phyloP scores from a whole-genome alignment of 2,888 invertebrate species.

The Crocallis elinguaria region DNA sequence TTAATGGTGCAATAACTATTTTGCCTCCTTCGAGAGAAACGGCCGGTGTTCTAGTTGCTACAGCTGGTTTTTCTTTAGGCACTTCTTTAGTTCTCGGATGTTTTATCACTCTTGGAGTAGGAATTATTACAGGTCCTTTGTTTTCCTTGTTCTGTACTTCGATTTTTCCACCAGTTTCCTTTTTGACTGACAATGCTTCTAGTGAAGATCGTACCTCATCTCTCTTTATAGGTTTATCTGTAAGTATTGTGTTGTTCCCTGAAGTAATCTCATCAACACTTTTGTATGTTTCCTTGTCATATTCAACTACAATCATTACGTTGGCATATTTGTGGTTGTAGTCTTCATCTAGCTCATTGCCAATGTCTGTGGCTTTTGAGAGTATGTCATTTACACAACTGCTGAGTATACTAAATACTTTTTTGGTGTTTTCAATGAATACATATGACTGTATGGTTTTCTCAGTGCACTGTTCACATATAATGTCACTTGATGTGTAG shows the following conservation, averaged over 20 bases:
- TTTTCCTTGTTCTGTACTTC: slow-evolving; percentile 26
- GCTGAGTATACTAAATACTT: slow-evolving; percentile 49
- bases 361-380: slow-evolving; percentile 53
- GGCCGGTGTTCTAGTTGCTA: slow-evolving; percentile 36
- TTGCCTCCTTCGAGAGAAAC: slow-evolving; percentile 49
- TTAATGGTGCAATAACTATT: slow-evolving; percentile 48
- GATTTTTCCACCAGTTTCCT: slow-evolving; percentile 1
- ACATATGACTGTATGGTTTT: slow-evolving; percentile 56
- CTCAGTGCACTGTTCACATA: slow-evolving; percentile 56
- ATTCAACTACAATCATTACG: slow-evolving; percentile 59
- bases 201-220: neutral
- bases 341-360: slow-evolving; percentile 41
- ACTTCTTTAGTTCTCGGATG: slow-evolving; percentile 26
- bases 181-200: neutral
- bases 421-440: slow-evolving; percentile 57
- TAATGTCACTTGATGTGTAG: slow-evolving; percentile 43
- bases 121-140: slow-evolving; percentile 28
- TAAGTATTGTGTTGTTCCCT: slow-evolving; percentile 41
- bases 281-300: slow-evolving; percentile 45
- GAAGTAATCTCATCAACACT: slow-evolving; percentile 44
- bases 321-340: slow-evolving; percentile 46
- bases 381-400: slow-evolving; percentile 53
- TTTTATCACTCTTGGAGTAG: slow-evolving; percentile 28
- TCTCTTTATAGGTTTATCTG: slow-evolving; percentile 34
- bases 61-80: neutral